Evolutionary conservation across 1,140 invertebrate genomes (phyloP), one percentile per base, ranked within the genome.

Genomic region (Drosophila mojavensis): DNA sequence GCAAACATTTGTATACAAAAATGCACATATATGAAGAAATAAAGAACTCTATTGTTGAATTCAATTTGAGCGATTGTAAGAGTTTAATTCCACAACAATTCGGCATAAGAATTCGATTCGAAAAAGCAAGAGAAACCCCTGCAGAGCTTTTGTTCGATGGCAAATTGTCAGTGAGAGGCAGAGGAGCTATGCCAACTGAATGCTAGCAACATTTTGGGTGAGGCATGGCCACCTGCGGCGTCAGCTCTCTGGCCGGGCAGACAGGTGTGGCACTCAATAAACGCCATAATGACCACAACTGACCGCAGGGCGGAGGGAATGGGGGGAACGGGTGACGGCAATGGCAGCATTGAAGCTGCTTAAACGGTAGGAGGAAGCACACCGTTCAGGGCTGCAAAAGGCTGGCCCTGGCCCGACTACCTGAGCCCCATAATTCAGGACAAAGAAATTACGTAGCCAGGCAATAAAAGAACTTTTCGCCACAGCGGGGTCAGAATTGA

Each of bases 251-350:
- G 30, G 6, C 15, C 41, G 13, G 36, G 59, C 43, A 61, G 67
- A 59, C 84, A 89, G 85, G 80, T 90, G 80, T 78, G 76, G 65
- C 73, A 77, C 80, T 78, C 84, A 89, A 89, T 89, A 89, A 89
- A 81, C 84, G 75, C 71, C 36, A 89, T 84, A 84, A 89, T 89
- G 85, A 71, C 70, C 82, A 73, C 47, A 67, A 61, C 70, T 88
- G 84, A 89, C 84, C 83, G 69, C 80, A 75, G 70, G 20, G 20
- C 15, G 24, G 13, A 4, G 24, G 15, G 47, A 24, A 4, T 24
- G 36, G 13, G 50, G 4, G 4, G 4, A 30, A 0, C 3, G 3
- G 20, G n/a, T 20, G 5, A 43, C 54, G 48, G 48, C 13, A 5
- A 4, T 13, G 41, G 41, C 11, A 0, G 41, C 20, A 20, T 1